A percentile compares a stretch with the other conserved stretches of the same genome.
These are phyloP conservation scores for Turritopsis dohrnii DNA, from an alignment of 30 jellyfish, hydroid and myxozoan genomes.

Conservation along the genomic window DNA sequence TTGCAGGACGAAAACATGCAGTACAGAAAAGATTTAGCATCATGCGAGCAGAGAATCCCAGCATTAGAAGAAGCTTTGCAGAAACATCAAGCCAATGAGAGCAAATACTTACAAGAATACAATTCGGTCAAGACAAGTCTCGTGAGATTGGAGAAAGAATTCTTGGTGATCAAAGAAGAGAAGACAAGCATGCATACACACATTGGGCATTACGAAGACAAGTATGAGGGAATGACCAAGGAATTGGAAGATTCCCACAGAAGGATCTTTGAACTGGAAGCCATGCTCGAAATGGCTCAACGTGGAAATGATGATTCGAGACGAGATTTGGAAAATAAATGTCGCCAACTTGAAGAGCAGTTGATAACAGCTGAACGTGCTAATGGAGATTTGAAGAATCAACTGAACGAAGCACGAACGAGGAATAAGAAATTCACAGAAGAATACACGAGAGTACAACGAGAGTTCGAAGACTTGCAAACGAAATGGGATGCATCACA, in stretches of 20 bases:
- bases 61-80: constrained; percentile 67
- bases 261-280: constrained; percentile 87
- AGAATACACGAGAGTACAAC: constrained; percentile 26
- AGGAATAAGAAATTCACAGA: constrained; percentile 35
- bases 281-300: constrained; percentile 67
- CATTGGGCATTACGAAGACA: constrained; percentile 31
- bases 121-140: constrained; percentile 45
- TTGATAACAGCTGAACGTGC: constrained; percentile 45
- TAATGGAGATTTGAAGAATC: constrained; percentile 54
- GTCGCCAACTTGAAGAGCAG: constrained; percentile 68
- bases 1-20: constrained; percentile 68
- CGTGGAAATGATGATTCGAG: constrained; percentile 73
- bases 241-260: constrained; percentile 76
- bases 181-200: constrained; percentile 29
- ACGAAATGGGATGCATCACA: constrained; percentile 53
- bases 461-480: constrained; percentile 74
- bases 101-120: constrained; percentile 65
- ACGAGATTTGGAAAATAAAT: constrained; percentile 57
- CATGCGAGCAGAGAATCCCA: constrained; percentile 57
- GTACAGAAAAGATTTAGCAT: constrained; percentile 49
- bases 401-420: constrained; percentile 66
- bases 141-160: constrained; percentile 67
- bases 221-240: constrained; percentile 32
- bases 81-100: constrained; percentile 55
- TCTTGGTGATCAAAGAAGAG: constrained; percentile 64